Evolutionary conservation across 2,797 vertebrate genomes (phyloP).

Genomic region (Mycteria americana): DNA sequence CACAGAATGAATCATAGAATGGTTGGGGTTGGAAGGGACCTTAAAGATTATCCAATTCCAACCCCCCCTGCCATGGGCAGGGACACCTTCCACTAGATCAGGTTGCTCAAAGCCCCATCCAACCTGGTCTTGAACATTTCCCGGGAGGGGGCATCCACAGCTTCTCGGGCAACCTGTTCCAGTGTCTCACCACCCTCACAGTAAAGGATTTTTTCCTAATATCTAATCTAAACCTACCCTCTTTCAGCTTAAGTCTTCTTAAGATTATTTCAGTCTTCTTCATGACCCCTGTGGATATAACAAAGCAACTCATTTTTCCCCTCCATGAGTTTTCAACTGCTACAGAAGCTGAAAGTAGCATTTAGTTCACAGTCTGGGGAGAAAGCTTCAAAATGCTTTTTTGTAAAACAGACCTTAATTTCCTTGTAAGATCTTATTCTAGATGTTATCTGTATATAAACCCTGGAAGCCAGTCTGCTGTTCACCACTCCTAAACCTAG

Average conservation of each 20-base stretch:
- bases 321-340: not conserved
- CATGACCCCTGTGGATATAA: not conserved
- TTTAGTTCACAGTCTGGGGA: not conserved
- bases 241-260: not conserved
- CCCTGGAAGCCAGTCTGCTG: not conserved
- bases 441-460: not conserved
- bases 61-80: accelerated
- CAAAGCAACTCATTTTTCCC: not conserved
- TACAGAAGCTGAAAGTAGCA: not conserved
- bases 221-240: not conserved
- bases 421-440: not conserved
- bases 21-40: not conserved
- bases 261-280: not conserved
- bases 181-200: not conserved
- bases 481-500: not conserved
- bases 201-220: not conserved
- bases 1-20: not conserved
- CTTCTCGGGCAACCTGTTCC: not conserved
- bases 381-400: not conserved
- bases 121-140: not conserved
- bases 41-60: not conserved
- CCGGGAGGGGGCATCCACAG: not conserved
- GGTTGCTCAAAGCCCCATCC: not conserved
- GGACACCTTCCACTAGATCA: not conserved
- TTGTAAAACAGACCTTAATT: not conserved